Conservation (phyloP, 1,140 invertebrate genomes). For the Trichonephila inaurata region DNA sequence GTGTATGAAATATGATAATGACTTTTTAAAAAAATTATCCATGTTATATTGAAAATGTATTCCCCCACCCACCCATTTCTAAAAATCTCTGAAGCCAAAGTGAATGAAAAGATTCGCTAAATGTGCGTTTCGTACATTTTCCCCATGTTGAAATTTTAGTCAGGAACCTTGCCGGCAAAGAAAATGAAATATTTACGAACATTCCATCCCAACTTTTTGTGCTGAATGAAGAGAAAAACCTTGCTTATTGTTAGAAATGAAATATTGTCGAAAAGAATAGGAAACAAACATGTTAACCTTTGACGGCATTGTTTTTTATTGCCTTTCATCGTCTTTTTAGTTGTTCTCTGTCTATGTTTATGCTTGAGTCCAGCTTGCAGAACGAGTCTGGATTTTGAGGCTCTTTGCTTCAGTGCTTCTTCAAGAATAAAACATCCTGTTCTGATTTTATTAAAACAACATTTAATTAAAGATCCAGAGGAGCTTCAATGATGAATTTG, state of each 20-base stretch:
- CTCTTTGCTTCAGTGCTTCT: neutral
- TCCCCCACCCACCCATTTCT: too few relatives aligned
- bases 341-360: neutral
- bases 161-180: too few relatives aligned
- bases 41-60: too few relatives aligned
- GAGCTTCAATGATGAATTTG: neutral
- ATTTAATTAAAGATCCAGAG: neutral
- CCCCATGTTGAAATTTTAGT: too few relatives aligned
- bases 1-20: too few relatives aligned
- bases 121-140: too few relatives aligned
- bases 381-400: neutral
- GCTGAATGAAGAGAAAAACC: neutral
- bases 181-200: too few relatives aligned
- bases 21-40: too few relatives aligned
- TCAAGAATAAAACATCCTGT: constrained; percentile 10
- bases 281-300: neutral
- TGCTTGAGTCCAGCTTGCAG: too few relatives aligned
- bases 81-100: too few relatives aligned
- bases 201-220: too few relatives aligned
- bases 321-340: neutral
- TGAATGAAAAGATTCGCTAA: too few relatives aligned
- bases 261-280: neutral
- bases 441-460: neutral
- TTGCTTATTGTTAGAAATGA: neutral
- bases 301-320: neutral